Evolutionary conservation across 2,888 invertebrate genomes (phyloP).

Genomic region (Hypsopygia costalis): DNA sequence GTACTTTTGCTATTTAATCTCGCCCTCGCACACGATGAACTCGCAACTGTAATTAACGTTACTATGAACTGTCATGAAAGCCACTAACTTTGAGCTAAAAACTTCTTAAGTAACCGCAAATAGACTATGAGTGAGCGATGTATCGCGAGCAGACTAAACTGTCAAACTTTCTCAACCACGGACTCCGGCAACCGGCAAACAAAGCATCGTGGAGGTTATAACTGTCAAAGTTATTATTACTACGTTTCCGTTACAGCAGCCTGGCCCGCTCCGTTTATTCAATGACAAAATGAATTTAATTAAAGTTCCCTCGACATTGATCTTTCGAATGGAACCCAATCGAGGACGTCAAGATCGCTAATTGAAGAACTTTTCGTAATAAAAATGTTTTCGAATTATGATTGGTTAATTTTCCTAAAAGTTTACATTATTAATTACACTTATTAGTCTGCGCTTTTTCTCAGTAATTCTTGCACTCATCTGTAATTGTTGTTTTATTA

Average conservation of each 20-base stretch:
- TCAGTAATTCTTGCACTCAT: too few species aligned
- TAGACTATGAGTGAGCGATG: slow-evolving; percentile 36
- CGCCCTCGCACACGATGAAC: too few species aligned
- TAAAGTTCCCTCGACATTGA: slow-evolving; percentile 41
- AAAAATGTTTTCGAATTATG: slow-evolving; percentile 11
- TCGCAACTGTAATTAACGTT: too few species aligned
- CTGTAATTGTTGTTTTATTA: too few species aligned
- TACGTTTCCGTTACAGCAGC: slow-evolving; percentile 36
- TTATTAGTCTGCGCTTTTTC: too few species aligned
- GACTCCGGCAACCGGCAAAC: slow-evolving; percentile 42
- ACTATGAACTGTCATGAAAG: too few species aligned
- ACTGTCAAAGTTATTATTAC: slow-evolving; percentile 66
- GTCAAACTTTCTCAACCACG: slow-evolving; percentile 56
- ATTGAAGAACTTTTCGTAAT: slow-evolving; percentile 14
- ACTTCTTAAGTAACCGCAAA: slow-evolving; percentile 24
- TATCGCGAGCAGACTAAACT: slow-evolving; percentile 47
- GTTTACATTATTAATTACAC: neutral
- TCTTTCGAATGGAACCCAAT: slow-evolving; percentile 34
- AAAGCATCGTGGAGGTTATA: slow-evolving; percentile 48
- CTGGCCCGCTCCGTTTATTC: slow-evolving; percentile 33
- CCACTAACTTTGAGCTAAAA: slow-evolving; percentile 1
- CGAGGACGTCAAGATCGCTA: slow-evolving; percentile 26
- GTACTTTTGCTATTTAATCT: too few species aligned
- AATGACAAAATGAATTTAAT: slow-evolving; percentile 49
- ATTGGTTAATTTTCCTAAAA: neutral